These are phyloP conservation scores for Apostichopus parvimensis DNA, from an alignment of 35 echinoderm and acorn worm genomes.

Conservation along the genomic window DNA sequence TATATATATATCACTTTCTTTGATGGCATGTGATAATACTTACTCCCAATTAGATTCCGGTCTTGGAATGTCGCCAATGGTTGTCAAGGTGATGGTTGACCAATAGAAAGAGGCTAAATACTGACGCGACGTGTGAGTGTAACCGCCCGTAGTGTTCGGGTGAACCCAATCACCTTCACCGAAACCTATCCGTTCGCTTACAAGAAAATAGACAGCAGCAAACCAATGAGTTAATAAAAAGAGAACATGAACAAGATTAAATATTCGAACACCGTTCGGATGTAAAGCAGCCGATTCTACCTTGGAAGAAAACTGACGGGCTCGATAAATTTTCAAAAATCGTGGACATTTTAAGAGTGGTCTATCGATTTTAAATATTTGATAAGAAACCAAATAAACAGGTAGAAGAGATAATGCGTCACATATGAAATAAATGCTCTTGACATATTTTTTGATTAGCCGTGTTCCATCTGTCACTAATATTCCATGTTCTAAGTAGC, in stretches of 20 bases:
- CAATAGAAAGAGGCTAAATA: slow-evolving; percentile 93
- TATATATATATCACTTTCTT: no score
- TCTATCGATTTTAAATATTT: background rate
- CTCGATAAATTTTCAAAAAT: slow-evolving; percentile 71
- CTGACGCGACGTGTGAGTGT: slow-evolving; percentile 51
- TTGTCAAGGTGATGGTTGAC: slow-evolving; percentile 95
- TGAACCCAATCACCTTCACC: slow-evolving; percentile 25
- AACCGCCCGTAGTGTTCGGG: background rate
- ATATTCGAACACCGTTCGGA: slow-evolving; percentile 78
- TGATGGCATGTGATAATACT: slow-evolving; percentile 42
- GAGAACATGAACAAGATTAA: slow-evolving; percentile 80
- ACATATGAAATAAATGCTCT: background rate
- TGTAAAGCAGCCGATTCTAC: slow-evolving; percentile 65
- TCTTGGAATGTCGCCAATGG: slow-evolving; percentile 88
- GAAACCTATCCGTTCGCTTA: slow-evolving; percentile 34
- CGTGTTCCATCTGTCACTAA: slow-evolving; percentile 65
- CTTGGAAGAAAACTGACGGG: slow-evolving; percentile 63
- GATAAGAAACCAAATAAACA: background rate
- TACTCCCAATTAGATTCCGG: slow-evolving; percentile 82
- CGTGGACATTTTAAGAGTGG: slow-evolving; percentile 49
- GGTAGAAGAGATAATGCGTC: slow-evolving; percentile 33
- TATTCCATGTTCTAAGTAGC: slow-evolving; percentile 89
- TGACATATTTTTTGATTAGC: slow-evolving; percentile 66
- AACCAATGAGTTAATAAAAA: slow-evolving; percentile 85
- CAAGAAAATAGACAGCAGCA: slow-evolving; percentile 77